Evolutionary conservation across 1,140 invertebrate genomes (phyloP), one percentile per base, ranked within the genome.

Genomic region (Zaprionus taronus): DNA sequence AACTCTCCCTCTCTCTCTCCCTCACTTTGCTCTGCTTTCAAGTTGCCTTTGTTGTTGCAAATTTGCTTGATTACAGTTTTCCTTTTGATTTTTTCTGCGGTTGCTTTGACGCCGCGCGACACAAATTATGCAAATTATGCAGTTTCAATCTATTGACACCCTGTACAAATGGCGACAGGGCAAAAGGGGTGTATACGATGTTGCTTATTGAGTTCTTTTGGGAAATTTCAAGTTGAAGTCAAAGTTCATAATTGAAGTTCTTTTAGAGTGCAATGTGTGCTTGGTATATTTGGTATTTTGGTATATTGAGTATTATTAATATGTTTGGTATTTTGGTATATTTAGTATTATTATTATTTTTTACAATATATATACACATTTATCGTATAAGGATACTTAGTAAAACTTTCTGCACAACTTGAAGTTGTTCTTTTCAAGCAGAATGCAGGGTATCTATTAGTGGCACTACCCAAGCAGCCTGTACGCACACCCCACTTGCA

Each of bases 41-140:
- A 44, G 20, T 26, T 65, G 20, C 51, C 41, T 57, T 38, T 51
- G 62, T 72, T 72, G 44, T 36, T 67, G 26, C 41, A 38, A 61
- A 55, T 68, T 61, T 53, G 26, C 34, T 51, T 20, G 31, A 26
- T 47, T 17, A 55, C 64, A 68, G 71, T 61, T 73, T 73, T 55
- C 9, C 47, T 68, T 68, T 68, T 61, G 44, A 68, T 73, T 61
- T 61, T 61, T 34, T 22, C n/a, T 49, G 62, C 20, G 41, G 71
- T 41, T 60, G 63, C 64, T 60, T 60, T 67, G 44, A 49, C 34
- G 41, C 7, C 28, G 17, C 12, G 34, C 63, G 20, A 51, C 31
- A 24, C 56, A 38, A n/a, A n/a, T n/a, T n/a, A n/a, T n/a, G 44
- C 44, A 41, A 72, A 71, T 44, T 47, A 72, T 65, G 51, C 69